Base-by-base conservation (phyloP, 1,140 invertebrate genomes). In the Eufriesea mexicana region DNA sequence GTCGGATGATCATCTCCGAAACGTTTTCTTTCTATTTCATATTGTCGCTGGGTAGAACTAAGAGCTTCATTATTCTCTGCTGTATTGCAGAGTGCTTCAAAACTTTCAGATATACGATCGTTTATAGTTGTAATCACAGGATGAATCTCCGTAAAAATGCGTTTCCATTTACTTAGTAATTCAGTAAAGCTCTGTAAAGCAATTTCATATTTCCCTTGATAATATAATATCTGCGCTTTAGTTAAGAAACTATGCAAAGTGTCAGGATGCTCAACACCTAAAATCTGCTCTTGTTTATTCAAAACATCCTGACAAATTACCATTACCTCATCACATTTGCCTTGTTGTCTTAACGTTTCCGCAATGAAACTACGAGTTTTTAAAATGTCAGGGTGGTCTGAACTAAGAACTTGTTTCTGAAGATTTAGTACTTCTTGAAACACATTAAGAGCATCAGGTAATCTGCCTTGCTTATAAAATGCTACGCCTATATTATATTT, bases 171-270 rank as follows among this genome's bases (percentile, higher is more conserved):
- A 84, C 6, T 14, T 6, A 61, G 12, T 47, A n/a, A 88, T 73
- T 25, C 85, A 87, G 25, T 89, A 42, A 68, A 90, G 86, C 25
- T 79, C 75, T 88, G 90, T 23, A 62, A 74, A 73, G 55, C 25
- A 55, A 0, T 45, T 6, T n/a, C 25, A 49, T 20, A 64, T 20
- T 80, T 64, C 1, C 16, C 45, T 45, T 42, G 25, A 18, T 6
- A 5, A 28, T 61, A 47, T n/a, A 61, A 6, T 20, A 61, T 25
- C 2, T 23, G 45, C n/a, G 55, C 72, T n/a, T 61, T 0, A 35
- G 47, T 74, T 12, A 23, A 45, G 5, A 42, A 28, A 59, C 7
- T 61, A 14, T 59, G 5, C 25, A 78, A 67, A 18, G n/a, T 70
- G 18, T 62, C 47, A 18, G 25, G 28, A 54, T 74, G 51, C 16